Evolutionary conservation across 35 echinoderm and acorn worm genomes (phyloP).

Genomic region (Holothuria glaberrima): DNA sequence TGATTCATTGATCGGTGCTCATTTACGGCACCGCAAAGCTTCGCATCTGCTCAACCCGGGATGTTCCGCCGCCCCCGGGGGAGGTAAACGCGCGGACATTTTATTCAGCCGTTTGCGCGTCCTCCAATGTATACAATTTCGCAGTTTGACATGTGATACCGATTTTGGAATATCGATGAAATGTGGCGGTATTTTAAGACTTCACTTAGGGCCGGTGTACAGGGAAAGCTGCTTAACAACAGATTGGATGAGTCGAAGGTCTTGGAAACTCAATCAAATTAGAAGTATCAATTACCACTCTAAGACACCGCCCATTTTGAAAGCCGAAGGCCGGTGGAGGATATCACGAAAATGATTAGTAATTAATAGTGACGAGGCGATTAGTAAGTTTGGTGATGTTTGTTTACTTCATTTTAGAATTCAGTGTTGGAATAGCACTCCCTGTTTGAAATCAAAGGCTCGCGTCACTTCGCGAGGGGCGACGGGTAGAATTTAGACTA

Average conservation of each 20-base stretch:
- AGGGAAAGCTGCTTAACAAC: background rate
- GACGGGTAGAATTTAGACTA: too few relatives aligned
- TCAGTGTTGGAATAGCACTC: too few relatives aligned
- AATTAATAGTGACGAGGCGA: too few relatives aligned
- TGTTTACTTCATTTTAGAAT: too few relatives aligned
- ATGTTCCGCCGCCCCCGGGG: background rate
- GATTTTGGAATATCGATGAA: background rate
- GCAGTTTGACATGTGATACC: background rate
- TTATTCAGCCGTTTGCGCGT: background rate
- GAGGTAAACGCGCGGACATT: slow-evolving; percentile 3
- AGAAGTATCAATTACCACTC: background rate
- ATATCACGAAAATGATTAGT: too few relatives aligned
- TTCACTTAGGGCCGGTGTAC: background rate
- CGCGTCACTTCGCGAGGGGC: too few relatives aligned
- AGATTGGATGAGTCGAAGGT: background rate
- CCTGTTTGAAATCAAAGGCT: too few relatives aligned
- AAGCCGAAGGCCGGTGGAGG: too few relatives aligned
- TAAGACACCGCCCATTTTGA: background rate
- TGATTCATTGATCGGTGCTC: slow-evolving; percentile 45
- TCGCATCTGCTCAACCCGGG: slow-evolving; percentile 42
- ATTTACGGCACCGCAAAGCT: slow-evolving; percentile 53
- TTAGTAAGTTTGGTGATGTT: too few relatives aligned
- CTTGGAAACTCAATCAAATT: slow-evolving; percentile 4
- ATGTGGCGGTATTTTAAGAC: background rate
- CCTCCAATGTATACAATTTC: background rate